A percentile compares a stretch with the other conserved stretches of the same genome.
These are phyloP conservation scores for Anoplolepis gracilipes DNA, from an alignment of 1,140 invertebrate species.

Conservation along the genomic window DNA sequence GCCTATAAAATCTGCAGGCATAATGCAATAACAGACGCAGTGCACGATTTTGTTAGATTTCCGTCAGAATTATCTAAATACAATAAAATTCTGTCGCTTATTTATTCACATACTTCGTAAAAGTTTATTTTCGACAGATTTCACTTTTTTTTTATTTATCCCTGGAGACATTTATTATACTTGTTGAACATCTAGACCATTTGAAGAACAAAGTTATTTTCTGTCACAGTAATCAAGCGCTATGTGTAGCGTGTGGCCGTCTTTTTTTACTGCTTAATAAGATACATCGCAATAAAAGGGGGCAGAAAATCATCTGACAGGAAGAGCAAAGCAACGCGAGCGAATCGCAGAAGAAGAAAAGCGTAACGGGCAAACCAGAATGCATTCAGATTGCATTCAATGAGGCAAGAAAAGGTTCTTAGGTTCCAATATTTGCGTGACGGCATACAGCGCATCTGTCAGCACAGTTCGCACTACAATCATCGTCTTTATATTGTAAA, in stretches of 20 bases:
- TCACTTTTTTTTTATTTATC: not conserved
- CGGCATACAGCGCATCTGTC: conserved; percentile 41
- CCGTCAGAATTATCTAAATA: not conserved
- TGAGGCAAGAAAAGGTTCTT: conserved; percentile 43
- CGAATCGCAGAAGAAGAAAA: not conserved
- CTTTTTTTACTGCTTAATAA: conserved; percentile 26
- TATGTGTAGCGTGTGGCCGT: not conserved
- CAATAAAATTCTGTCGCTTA: not conserved
- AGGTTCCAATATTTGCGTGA: conserved; percentile 56
- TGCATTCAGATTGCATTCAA: conserved; percentile 37
- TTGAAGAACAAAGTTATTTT: conserved; percentile 18
- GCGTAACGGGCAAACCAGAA: conserved; percentile 20
- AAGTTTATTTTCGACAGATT: not conserved
- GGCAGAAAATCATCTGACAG: conserved; percentile 23
- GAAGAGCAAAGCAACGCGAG: conserved; percentile 19
- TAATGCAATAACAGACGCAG: not conserved
- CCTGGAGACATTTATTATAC: not conserved
- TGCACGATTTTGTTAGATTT: not conserved
- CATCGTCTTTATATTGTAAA: conserved; percentile 27
- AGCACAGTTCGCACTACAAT: conserved; percentile 35
- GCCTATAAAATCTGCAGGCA: not conserved
- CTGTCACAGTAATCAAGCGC: conserved; percentile 23
- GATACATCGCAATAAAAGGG: not conserved
- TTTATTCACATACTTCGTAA: not conserved
- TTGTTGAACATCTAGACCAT: not conserved